Conservation (phyloP, 2,113 vertebrate species). For the Anarrhichthys ocellatus region DNA sequence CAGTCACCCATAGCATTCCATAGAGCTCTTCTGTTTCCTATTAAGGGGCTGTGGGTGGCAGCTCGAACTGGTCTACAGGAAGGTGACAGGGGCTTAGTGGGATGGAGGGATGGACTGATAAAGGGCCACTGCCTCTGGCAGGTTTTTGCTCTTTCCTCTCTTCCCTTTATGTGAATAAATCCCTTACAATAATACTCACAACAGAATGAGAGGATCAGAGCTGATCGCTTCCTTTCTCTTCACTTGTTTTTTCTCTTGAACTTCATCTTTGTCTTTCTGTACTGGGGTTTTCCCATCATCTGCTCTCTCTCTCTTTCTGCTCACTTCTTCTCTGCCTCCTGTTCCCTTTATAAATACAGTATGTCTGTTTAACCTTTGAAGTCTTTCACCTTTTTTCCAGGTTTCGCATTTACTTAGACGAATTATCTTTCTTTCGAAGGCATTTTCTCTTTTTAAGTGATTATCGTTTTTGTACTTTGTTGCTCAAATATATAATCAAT, state of each 20-base stretch:
- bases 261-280: background rate
- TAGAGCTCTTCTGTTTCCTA: conserved; percentile 69
- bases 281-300: background rate
- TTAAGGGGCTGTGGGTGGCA: conserved; percentile 71
- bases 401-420: background rate
- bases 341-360: background rate
- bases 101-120: conserved; percentile 24
- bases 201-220: conserved; percentile 22
- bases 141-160: conserved; percentile 1
- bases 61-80: conserved; percentile 38
- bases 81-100: conserved; percentile 40
- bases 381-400: background rate
- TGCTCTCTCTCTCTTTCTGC: background rate
- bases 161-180: conserved; percentile 45
- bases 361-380: background rate
- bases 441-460: background rate
- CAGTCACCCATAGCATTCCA: conserved; percentile 73
- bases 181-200: conserved; percentile 42
- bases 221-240: conserved; percentile 25
- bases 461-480: background rate
- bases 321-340: background rate
- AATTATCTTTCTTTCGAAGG: background rate
- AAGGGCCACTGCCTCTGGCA: conserved; percentile 17
- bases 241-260: background rate
- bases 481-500: background rate